Conservation (phyloP, 2,113 vertebrate genomes). For the Nothobranchius furzeri region DNA sequence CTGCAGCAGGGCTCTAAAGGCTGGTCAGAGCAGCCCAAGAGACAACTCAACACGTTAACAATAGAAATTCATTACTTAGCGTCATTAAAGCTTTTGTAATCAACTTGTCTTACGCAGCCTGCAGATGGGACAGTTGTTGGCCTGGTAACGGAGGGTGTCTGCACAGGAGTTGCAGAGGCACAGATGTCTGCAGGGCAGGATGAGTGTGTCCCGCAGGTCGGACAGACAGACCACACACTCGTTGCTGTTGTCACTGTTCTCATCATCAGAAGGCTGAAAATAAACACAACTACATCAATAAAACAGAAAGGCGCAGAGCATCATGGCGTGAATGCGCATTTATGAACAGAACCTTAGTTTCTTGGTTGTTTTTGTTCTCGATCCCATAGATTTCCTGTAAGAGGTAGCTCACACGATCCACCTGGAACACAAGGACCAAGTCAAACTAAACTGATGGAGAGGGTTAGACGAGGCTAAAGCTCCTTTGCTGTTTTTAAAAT, state of each 20-base stretch:
- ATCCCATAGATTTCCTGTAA: conserved; percentile 99
- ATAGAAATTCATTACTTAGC: background rate
- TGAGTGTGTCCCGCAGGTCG: conserved; percentile 92
- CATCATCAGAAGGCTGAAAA: conserved; percentile 89
- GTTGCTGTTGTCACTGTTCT: conserved; percentile 97
- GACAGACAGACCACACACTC: conserved; percentile 98
- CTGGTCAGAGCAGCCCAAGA: conserved; percentile 66
- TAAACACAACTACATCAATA: background rate
- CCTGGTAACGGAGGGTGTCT: conserved; percentile 95
- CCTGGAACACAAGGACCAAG: conserved; percentile 70
- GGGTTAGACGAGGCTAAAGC: too few species aligned
- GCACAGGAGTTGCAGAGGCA: conserved; percentile 95
- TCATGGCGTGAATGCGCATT: background rate
- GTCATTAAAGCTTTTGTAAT: background rate
- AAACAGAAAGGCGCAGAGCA: background rate
- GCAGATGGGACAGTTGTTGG: conserved; percentile 98
- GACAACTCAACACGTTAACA: background rate
- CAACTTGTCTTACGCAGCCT: conserved; percentile 86
- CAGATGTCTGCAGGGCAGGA: conserved; percentile 93
- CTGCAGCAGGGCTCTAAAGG: conserved; percentile 96
- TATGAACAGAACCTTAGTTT: conserved; percentile 87
- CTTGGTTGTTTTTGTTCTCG: conserved; percentile 98
- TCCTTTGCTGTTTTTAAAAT: background rate
- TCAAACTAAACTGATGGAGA: too few species aligned
- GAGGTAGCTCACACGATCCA: conserved; percentile 97